Base-by-base conservation (phyloP, 2,797 vertebrate species). In the Syncerus caffer region DNA sequence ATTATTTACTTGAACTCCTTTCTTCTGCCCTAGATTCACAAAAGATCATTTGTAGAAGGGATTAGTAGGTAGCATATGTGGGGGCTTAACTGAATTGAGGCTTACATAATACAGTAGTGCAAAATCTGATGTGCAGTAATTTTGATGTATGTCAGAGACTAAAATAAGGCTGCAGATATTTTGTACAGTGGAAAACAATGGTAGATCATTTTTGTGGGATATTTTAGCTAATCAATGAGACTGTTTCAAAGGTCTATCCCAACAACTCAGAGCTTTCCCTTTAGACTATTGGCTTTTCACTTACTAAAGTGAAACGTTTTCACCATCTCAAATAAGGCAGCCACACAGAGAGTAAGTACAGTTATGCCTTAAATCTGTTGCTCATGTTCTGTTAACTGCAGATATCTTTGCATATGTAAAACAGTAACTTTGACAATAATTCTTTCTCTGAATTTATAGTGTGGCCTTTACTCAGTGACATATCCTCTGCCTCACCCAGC, bases 371-470 rank as follows among this genome's bases (percentile, higher is more conserved):
- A 38, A 87, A 89, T 58, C 2, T 78, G 3, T 87, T 88, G 17
- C 58, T 64, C 13, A 38, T 53, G 38, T 80, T 76, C 14, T 85
- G 11, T 42, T 58, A 51, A 76, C 12, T 51, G 53, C 3, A n/a
- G 15, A 50, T 55, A 78, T 38, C 12, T 85, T 90, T n/a, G 84
- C 45, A 91, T 62, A 71, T 80, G 21, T 85, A 62, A 92, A 85
- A 31, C 3, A 25, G 4, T 38, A 34, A 53, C 16, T 90, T 74
- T 85, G 62, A 31, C 71, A 67, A 34, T 62, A 87, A 13, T 45
- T 97, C 95, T 7, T 85, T 86, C 82, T 92, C 23, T 80, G 25
- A 94, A 96, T 62, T 85, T 89, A 74, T 50, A 76, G 6, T 86
- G 17, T 31, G 67, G 15, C 38, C 31, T 93, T 97, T 71, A 38